Base-by-base conservation (phyloP, 2,113 vertebrate species). In the Loxodonta africana region DNA sequence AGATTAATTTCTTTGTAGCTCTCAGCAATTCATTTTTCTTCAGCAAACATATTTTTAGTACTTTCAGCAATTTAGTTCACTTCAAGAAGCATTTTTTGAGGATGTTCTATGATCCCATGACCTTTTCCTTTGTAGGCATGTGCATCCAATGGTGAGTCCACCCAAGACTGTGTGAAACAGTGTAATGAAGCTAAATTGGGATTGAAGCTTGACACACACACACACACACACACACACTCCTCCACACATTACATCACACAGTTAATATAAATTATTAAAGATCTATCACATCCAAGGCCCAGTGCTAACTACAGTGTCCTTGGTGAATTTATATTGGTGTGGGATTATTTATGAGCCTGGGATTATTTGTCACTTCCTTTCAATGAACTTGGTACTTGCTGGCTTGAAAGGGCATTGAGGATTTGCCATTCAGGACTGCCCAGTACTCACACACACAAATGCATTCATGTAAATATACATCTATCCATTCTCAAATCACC, bases 11-110 rank as follows among this genome's bases (percentile, higher is more conserved):
- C 48, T 77, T 65, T 71, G 65, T 67, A 67, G 51, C 51, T 53
- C 51, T 53, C 23, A 69, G 23, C 33, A 63, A 76, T 95, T 95
- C 8, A 48, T 84, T 86, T 69, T 67, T 84, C 65, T 93, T 81
- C 53, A 74, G 46, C 8, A 37, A 69, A 69, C 25, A 69, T 69
- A 69, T 69, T 33, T 33, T 69, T 10, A 77, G 23, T 77, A 77
- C 74, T 77, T 44, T 76, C 44, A 65, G 37, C 30, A 78, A 73
- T 92, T 95, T 11, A 63, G 82, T 83, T 65, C 53, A 86, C 67
- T 91, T 83, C 48, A 76, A n/a, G 21, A 85, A 37, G 28, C n/a
- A 18, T 69, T 91, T 83, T 89, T 60, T 71, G 2, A 83, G 12
- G 48, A 48, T 8, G 86, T 89, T 44, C 9, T 86, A 41, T 77